phyloP scores from a whole-genome alignment of 2,797 vertebrate species.

The Muscicapa comitata region DNA sequence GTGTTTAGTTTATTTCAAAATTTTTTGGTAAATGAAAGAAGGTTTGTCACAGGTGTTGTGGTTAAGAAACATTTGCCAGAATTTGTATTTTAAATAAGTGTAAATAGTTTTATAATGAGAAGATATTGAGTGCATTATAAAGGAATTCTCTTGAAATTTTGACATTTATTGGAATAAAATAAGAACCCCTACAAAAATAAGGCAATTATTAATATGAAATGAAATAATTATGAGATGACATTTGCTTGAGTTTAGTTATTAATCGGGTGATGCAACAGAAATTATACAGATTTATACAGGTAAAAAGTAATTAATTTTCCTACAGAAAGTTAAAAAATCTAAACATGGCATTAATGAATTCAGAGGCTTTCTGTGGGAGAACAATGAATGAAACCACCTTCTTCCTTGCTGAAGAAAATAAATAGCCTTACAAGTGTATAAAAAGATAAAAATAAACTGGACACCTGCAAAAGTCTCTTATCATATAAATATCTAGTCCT shows the following conservation, averaged over 20 bases:
- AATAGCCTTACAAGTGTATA: not conserved
- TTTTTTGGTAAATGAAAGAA: not conserved
- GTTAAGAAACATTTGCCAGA: not conserved
- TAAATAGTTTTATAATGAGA: not conserved
- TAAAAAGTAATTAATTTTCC: not conserved
- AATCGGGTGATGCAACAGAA: not conserved
- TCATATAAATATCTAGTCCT: not conserved
- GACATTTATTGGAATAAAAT: not conserved
- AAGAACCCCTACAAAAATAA: accelerated
- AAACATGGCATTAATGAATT: not conserved
- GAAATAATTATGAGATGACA: not conserved
- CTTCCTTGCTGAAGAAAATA: not conserved
- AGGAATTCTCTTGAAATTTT: not conserved
- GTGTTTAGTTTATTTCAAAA: not conserved
- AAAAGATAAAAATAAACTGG: not conserved
- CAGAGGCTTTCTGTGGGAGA: not conserved
- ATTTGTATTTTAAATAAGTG: not conserved
- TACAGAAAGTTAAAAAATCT: not conserved
- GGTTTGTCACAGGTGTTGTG: not conserved
- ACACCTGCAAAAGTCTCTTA: accelerated
- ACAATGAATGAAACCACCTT: not conserved
- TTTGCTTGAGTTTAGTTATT: not conserved
- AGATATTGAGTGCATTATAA: not conserved
- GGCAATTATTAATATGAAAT: not conserved
- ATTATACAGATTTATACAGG: not conserved